Conservation (phyloP, 2,797 vertebrate genomes). For the Neostethus bicornis region DNA sequence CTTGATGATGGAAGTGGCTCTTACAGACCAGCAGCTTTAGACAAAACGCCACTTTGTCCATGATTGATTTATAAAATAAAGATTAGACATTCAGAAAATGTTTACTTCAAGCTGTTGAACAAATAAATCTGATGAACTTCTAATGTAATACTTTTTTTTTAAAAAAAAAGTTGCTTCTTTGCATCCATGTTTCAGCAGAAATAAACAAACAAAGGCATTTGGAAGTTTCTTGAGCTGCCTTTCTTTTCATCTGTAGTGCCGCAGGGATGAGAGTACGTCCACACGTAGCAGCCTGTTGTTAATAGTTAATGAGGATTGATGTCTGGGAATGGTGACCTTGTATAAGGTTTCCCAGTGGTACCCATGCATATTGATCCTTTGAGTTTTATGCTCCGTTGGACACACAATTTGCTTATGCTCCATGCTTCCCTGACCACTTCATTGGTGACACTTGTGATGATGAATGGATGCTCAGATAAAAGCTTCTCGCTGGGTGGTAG, state of each 20-base stretch:
- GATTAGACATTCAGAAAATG: slow-evolving; percentile 20
- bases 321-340: slow-evolving; percentile 76
- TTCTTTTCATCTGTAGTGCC: slow-evolving; percentile 10
- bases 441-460: slow-evolving; percentile 36
- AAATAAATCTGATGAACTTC: slow-evolving; percentile 8
- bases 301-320: slow-evolving; percentile 85
- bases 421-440: slow-evolving; percentile 22
- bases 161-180: slow-evolving; percentile 3
- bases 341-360: slow-evolving; percentile 77
- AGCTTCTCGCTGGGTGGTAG: not conserved
- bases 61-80: slow-evolving; percentile 26
- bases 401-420: slow-evolving; percentile 49
- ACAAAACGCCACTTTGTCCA: slow-evolving; percentile 36
- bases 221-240: slow-evolving; percentile 35
- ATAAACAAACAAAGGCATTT: slow-evolving; percentile 33
- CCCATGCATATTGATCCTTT: slow-evolving; percentile 75
- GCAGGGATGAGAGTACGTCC: slow-evolving; percentile 22
- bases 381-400: slow-evolving; percentile 70
- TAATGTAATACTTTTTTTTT: slow-evolving; percentile 11
- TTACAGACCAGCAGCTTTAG: slow-evolving; percentile 18
- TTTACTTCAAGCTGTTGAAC: slow-evolving; percentile 7
- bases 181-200: slow-evolving; percentile 15
- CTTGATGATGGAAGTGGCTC: slow-evolving; percentile 53
- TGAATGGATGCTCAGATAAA: slow-evolving; percentile 30
- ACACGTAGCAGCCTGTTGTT: slow-evolving; percentile 67